phyloP scores from a whole-genome alignment of 2,888 invertebrate genomes.

The Diarsia rubi region DNA sequence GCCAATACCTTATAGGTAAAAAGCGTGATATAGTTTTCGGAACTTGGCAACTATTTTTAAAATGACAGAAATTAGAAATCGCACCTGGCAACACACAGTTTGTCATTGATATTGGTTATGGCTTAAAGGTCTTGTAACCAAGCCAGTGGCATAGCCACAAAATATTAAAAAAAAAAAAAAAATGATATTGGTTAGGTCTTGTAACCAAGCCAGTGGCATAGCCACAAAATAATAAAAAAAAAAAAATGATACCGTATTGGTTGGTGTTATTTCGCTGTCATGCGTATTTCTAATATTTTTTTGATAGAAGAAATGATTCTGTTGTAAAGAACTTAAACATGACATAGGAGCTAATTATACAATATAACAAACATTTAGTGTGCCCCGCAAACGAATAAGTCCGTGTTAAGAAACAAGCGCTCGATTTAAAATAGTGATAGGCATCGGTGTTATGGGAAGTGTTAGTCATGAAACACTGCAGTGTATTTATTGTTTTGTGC shows the following conservation, averaged over 20 bases:
- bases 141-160: no score
- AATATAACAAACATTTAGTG: slow-evolving; percentile 6
- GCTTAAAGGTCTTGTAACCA: no score
- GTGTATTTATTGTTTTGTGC: slow-evolving; percentile 84
- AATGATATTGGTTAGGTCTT: no score
- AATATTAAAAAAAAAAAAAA: no score
- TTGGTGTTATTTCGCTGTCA: slow-evolving; percentile 65
- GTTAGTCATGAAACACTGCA: slow-evolving; percentile 86
- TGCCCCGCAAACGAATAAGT: slow-evolving; percentile 13
- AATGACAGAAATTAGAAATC: slow-evolving; percentile 14
- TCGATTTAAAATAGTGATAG: slow-evolving; percentile 45
- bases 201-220: no score
- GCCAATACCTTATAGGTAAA: background rate
- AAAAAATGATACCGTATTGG: no score
- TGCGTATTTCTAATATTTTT: slow-evolving; percentile 34
- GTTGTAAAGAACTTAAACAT: slow-evolving; percentile 22
- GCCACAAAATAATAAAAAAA: no score
- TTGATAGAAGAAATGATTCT: background rate
- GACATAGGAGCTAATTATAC: slow-evolving; percentile 5
- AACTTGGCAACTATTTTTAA: background rate
- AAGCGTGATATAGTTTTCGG: background rate
- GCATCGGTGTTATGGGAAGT: slow-evolving; percentile 83
- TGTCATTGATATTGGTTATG: slow-evolving; percentile 52
- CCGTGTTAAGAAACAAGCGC: slow-evolving; percentile 14
- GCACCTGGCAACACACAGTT: slow-evolving; percentile 32